Evolutionary conservation across 2,797 vertebrate species (phyloP), one percentile per base, ranked within the genome.

Genomic region (Chrosomus eos): DNA sequence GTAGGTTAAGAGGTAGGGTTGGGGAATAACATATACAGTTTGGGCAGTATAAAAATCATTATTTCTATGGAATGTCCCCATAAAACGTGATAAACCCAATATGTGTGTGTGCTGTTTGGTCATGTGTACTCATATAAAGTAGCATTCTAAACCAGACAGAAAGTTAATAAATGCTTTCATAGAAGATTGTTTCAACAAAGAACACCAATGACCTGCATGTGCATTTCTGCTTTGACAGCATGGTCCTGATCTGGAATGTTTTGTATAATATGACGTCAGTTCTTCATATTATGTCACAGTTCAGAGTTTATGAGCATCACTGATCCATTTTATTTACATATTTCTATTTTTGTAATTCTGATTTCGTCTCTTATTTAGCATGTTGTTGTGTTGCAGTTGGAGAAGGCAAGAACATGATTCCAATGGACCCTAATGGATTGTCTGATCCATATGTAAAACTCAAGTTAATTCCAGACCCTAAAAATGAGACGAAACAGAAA

Each of bases 391-490:
- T 74, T 51, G 21, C 94, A 99, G 98, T 99, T 91, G 88, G 90
- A 80, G 98, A 99, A 84, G 98, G 97, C 4, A 97, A 93, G 90
- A 99, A 99, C 91, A 91, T 99, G 87, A 99, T 99, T 90, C 98
- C 98, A 62, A 99, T 99, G 98, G 98, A 99, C 92, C 98, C 98
- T 62, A 99, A 99, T n/a, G 98, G 98, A 55, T 95, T 97, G 87
- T 99, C 98, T 33, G 98, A 99, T 89, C 98, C 98, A 0, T 99
- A 98, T 0, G 97, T 99, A 81, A 99, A 99, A 91, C 97, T 99
- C 92, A 99, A 99, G 93, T 96, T 99, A 81, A 96, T 97, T 91
- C 98, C 98, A 26, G 98, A 99, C 88, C 98, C 98, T 62, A 99
- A 98, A 93, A 97, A 97, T 10, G 98, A 99, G 92, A 99, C 97